phyloP scores from a whole-genome alignment of 2,888 invertebrate species.

The Electrophaes corylata region DNA sequence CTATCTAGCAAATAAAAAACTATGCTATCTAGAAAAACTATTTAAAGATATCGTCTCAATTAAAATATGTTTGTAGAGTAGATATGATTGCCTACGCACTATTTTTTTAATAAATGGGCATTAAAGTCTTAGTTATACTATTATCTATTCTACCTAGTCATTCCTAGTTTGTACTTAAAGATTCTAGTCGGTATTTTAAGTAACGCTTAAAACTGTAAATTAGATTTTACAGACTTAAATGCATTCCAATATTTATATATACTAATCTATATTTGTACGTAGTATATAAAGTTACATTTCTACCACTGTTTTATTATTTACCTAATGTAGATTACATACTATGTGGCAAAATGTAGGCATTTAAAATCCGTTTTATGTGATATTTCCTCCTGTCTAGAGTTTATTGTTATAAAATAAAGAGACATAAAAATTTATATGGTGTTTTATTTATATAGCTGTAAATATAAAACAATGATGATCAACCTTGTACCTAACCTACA shows the following conservation, averaged over 20 bases:
- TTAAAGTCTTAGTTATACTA: not conserved
- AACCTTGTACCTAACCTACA: too few species aligned
- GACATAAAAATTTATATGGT: conserved; percentile 73
- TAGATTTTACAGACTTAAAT: conserved; percentile 11
- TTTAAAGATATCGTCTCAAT: not conserved
- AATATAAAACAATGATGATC: too few species aligned
- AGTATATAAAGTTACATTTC: not conserved
- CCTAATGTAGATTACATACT: not conserved
- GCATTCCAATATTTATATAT: not conserved
- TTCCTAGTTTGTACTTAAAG: conserved; percentile 1
- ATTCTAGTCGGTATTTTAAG: conserved; percentile 20
- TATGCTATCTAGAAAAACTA: not conserved
- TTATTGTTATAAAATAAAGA: conserved; percentile 80
- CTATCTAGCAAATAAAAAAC: not conserved
- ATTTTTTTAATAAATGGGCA: not conserved
- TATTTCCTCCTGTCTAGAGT: conserved; percentile 80
- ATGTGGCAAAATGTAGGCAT: conserved; percentile 29
- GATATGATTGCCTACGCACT: not conserved
- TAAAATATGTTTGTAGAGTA: not conserved
- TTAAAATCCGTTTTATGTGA: conserved; percentile 44
- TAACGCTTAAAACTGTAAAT: conserved; percentile 29
- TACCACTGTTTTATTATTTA: too few species aligned
- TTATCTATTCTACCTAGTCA: not conserved
- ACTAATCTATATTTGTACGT: conserved; percentile 2
- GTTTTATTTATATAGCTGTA: too few species aligned